These are phyloP conservation scores for Helicoverpa zea DNA, from an alignment of 1,140 invertebrate species.

Conservation along the genomic window DNA sequence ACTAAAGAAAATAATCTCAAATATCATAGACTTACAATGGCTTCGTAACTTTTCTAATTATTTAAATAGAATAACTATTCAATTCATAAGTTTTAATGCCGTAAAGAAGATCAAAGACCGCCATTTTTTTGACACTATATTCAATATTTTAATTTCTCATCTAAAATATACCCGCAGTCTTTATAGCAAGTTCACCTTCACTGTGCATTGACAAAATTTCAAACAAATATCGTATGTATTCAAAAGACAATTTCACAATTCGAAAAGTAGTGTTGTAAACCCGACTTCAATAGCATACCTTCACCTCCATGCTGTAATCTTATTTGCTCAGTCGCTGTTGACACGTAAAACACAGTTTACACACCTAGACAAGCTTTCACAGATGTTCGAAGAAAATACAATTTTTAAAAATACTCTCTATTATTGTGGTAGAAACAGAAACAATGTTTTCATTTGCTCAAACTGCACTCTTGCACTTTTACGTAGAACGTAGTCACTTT, in stretches of 20 bases:
- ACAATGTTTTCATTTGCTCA: slow-evolving; percentile 46
- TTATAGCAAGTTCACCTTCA: too few relatives aligned
- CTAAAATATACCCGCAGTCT: too few relatives aligned
- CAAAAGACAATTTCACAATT: not conserved
- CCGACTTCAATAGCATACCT: not conserved
- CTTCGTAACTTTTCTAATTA: too few relatives aligned
- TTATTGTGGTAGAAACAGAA: slow-evolving; percentile 13
- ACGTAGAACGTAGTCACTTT: slow-evolving; percentile 43
- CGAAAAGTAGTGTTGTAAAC: not conserved
- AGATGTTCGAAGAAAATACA: slow-evolving; percentile 37
- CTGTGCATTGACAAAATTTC: too few relatives aligned
- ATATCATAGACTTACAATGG: too few relatives aligned
- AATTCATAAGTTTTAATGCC: not conserved
- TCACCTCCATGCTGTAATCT: not conserved
- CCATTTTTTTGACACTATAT: too few relatives aligned
- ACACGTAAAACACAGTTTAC: slow-evolving; percentile 4
- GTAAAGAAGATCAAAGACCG: not conserved
- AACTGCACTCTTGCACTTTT: slow-evolving; percentile 41
- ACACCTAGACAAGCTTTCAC: slow-evolving; percentile 23
- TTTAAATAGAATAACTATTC: too few relatives aligned
- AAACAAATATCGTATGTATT: too few relatives aligned
- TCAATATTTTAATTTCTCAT: too few relatives aligned
- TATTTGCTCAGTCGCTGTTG: slow-evolving; percentile 12
- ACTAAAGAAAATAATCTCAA: too few relatives aligned
- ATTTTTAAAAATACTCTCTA: slow-evolving; percentile 52